Evolutionary conservation across 2,888 invertebrate genomes (phyloP).

Genomic region (Philereme vetulata): DNA sequence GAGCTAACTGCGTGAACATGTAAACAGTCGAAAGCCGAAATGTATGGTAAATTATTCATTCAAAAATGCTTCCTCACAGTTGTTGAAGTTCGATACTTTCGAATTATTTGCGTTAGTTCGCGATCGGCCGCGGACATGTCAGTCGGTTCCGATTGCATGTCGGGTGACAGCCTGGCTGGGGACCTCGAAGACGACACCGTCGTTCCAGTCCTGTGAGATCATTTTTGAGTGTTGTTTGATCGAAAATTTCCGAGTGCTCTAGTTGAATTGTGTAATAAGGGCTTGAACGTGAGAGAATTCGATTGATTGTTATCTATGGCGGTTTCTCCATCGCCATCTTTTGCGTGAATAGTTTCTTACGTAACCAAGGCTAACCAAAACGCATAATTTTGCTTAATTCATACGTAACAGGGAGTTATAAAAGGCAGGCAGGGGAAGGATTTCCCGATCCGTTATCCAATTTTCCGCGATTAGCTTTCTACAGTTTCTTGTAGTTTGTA

Average conservation of each 20-base stretch:
- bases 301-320: too few species aligned
- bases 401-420: slow-evolving; percentile 22
- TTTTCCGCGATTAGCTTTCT: slow-evolving; percentile 25
- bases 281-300: too few species aligned
- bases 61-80: slow-evolving; percentile 48
- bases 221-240: slow-evolving; percentile 3
- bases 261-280: too few species aligned
- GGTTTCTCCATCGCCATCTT: background rate
- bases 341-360: background rate
- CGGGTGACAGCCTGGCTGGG: slow-evolving; percentile 68
- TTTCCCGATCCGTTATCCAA: slow-evolving; percentile 25
- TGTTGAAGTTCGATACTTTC: slow-evolving; percentile 43
- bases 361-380: slow-evolving; percentile 5
- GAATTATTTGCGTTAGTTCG: slow-evolving; percentile 52
- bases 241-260: background rate
- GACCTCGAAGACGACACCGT: slow-evolving; percentile 45
- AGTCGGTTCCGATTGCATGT: slow-evolving; percentile 56
- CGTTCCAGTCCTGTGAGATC: slow-evolving; percentile 57
- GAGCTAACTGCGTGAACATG: slow-evolving; percentile 41
- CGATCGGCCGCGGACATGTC: slow-evolving; percentile 56
- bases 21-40: slow-evolving; percentile 48
- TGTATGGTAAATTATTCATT: slow-evolving; percentile 51
- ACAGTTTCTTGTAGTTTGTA: slow-evolving; percentile 6
- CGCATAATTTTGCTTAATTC: slow-evolving; percentile 10
- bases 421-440: slow-evolving; percentile 25